Conservation (phyloP, 2,113 vertebrate species). For the Henicopernis longicauda region DNA sequence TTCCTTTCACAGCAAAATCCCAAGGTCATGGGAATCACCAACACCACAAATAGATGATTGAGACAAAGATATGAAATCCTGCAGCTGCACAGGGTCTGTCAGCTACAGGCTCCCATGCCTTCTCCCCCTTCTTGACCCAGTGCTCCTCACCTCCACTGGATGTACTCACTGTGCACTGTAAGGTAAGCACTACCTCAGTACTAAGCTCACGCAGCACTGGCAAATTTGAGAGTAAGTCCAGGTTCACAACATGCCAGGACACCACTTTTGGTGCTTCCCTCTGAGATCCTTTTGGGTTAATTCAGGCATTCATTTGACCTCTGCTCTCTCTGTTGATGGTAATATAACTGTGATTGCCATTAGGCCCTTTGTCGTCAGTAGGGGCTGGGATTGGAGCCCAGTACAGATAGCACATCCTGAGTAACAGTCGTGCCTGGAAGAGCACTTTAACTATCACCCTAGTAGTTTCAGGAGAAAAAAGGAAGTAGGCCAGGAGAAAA, state of each 20-base stretch:
- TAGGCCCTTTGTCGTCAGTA: neutral
- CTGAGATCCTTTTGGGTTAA: neutral
- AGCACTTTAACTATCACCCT: neutral
- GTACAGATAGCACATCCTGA: neutral
- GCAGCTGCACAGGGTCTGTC: neutral
- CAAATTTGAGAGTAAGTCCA: neutral
- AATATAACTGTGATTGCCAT: neutral
- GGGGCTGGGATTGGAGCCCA: neutral
- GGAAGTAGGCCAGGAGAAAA: neutral
- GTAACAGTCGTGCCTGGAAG: neutral
- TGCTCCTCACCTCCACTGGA: neutral
- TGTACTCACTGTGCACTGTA: too few species aligned
- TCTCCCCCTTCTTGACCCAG: neutral
- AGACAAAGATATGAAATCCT: neutral
- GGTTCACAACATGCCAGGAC: neutral
- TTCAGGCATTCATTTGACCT: neutral
- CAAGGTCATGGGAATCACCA: constrained; percentile 16
- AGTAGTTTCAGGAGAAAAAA: neutral
- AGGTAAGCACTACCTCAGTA: neutral
- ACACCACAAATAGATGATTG: neutral
- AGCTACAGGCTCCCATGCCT: neutral
- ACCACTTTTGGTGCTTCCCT: neutral
- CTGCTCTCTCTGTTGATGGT: neutral
- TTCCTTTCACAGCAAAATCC: neutral
- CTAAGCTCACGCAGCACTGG: neutral